Conservation (phyloP, 2,113 vertebrate genomes). For the Reinhardtius hippoglossoides region DNA sequence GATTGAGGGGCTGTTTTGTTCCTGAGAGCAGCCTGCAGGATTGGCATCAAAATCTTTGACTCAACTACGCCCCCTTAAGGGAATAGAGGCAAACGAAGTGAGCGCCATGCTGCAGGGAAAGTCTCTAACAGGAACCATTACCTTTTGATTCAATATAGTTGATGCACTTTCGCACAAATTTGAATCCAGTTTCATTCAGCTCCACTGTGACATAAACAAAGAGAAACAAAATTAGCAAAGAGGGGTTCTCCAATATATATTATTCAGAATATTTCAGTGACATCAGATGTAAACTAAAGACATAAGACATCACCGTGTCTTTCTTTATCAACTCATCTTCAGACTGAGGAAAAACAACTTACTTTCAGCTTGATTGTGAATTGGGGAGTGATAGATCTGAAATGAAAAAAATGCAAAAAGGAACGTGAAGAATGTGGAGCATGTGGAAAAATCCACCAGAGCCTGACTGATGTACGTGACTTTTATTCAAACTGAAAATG, state of each 20-base stretch:
- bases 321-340: not conserved
- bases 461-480: conserved; percentile 7
- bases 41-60: conserved; percentile 10
- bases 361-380: conserved; percentile 98
- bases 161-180: conserved; percentile 95
- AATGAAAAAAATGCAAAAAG: conserved; percentile 61
- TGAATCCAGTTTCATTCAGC: conserved; percentile 94
- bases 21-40: not conserved
- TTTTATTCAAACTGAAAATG: conserved; percentile 12
- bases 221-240: not conserved
- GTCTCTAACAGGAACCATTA: conserved; percentile 39
- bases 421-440: conserved; percentile 21
- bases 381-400: conserved; percentile 97
- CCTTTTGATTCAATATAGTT: conserved; percentile 94
- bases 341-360: conserved; percentile 74
- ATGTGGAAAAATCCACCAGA: conserved; percentile 17
- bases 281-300: not conserved
- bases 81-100: conserved; percentile 5
- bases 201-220: conserved; percentile 86
- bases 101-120: not conserved
- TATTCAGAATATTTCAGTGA: not conserved
- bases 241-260: not conserved
- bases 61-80: conserved; percentile 70
- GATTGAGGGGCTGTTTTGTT: not conserved
- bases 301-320: not conserved